phyloP scores from a whole-genome alignment of 1,140 invertebrate species.

The Thalassaphorura encarpata region DNA sequence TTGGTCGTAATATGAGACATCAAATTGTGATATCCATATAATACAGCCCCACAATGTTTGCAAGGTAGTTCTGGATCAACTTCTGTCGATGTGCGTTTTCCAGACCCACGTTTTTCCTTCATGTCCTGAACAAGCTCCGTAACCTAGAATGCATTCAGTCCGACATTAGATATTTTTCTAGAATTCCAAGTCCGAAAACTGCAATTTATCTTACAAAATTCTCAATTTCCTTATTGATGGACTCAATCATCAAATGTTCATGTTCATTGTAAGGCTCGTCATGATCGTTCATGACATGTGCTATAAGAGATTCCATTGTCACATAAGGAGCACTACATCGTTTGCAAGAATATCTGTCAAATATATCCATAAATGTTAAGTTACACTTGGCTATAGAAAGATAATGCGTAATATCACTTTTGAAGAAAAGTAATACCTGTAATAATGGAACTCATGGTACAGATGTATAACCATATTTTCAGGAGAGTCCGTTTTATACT shows the following conservation, averaged over 20 bases:
- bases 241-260: conserved; percentile 4
- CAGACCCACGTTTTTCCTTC: no score
- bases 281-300: conserved; percentile 20
- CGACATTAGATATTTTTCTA: no score
- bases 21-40: conserved; percentile 36
- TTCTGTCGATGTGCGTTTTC: no score
- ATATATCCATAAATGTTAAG: conserved; percentile 1
- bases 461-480: conserved; percentile 46
- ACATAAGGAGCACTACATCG: conserved; percentile 13
- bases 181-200: background rate
- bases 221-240: conserved; percentile 2
- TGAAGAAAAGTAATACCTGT: conserved; percentile 36
- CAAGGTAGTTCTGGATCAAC: conserved; percentile 29
- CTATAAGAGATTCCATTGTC: conserved; percentile 20
- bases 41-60: conserved; percentile 39
- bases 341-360: conserved; percentile 16
- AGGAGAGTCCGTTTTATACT: conserved; percentile 43
- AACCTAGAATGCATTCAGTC: background rate
- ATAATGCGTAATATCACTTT: background rate
- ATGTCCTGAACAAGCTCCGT: no score
- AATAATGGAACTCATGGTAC: conserved; percentile 46
- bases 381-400: background rate
- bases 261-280: conserved; percentile 1
- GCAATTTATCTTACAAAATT: conserved; percentile 1
- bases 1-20: conserved; percentile 39